Evolutionary conservation across 2,797 vertebrate genomes (phyloP), one percentile per base, ranked within the genome.

Genomic region (Molossus alvarezi): DNA sequence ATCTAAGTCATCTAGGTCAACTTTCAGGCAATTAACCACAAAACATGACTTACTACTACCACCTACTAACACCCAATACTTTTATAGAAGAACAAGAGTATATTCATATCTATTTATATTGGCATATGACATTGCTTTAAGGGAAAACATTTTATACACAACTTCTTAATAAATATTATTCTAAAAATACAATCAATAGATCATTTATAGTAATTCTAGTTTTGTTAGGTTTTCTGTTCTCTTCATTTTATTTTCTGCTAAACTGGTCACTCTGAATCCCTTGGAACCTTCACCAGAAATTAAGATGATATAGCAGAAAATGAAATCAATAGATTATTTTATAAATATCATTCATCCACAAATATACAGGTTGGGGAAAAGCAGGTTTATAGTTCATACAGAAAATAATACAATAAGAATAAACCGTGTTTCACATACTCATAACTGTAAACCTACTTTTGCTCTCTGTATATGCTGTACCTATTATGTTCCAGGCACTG

Each of bases 241-340:
- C 55, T 92, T 95, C 37, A 72, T 93, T 89, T 88, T 90, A 65
- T 75, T 72, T 93, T 77, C 53, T 90, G 85, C 57, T 93, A 64
- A 86, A 67, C 14, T 72, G 81, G 67, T 58, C 45, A 82, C 13
- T 76, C 4, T 58, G 58, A 93, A 83, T 33, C 23, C n/a, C 21
- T 57, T 48, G 15, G 29, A 91, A 83, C 15, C 65, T 88, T 85
- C 23, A 91, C 9, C 17, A 88, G 53, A 94, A 87, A 95, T 85
- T 64, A 45, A 29, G 29, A 77, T 77, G 18, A 90, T 27, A 73
- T 0, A 89, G 48, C 15, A 33, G 29, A 94, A 86, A 86, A n/a
- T 81, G 55, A 93, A 92, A 80, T 81, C 37, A 94, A 83, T 65
- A 29, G 55, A 53, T 53, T 62, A 76, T 76, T 93, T 81, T 96